phyloP scores from a whole-genome alignment of 2,797 vertebrate genomes.

The Galaxias olidus region DNA sequence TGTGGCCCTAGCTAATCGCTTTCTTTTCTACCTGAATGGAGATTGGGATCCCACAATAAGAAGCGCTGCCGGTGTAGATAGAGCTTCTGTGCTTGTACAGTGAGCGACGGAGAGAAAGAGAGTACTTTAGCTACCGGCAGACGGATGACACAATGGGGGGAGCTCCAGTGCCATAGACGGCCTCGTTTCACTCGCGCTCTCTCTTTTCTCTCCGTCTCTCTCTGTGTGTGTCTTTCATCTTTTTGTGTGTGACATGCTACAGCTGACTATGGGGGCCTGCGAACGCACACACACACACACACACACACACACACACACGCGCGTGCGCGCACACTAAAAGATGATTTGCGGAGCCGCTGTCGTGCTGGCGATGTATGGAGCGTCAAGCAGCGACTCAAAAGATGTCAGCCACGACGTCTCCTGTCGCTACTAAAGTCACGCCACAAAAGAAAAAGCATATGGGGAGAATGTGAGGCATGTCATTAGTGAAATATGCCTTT shows the following conservation, averaged over 20 bases:
- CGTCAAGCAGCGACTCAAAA: slow-evolving; percentile 7
- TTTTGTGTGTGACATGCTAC: slow-evolving; percentile 6
- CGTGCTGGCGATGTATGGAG: not conserved
- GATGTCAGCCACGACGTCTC: slow-evolving; percentile 17
- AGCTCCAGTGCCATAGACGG: too few relatives aligned
- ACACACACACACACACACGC: not conserved
- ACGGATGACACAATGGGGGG: too few relatives aligned
- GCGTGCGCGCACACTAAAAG: not conserved
- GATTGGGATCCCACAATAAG: too few relatives aligned
- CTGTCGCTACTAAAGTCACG: slow-evolving; percentile 21
- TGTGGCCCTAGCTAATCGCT: too few relatives aligned
- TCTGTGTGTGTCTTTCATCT: not conserved
- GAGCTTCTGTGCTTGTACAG: too few relatives aligned
- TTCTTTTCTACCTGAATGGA: too few relatives aligned
- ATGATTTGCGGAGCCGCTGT: slow-evolving; percentile 20
- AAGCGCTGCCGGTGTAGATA: too few relatives aligned
- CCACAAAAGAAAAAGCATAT: slow-evolving; percentile 14
- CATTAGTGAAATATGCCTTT: not conserved
- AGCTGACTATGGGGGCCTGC: slow-evolving; percentile 15
- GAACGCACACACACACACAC: not conserved
- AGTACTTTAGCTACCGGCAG: too few relatives aligned
- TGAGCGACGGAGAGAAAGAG: too few relatives aligned
- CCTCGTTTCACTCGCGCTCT: not conserved
- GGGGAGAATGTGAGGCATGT: slow-evolving; percentile 19
- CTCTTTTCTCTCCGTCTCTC: not conserved